These are phyloP conservation scores for Sebastiscus albofasciatus DNA, from an alignment of 2,797 vertebrate genomes.

Conservation along the genomic window DNA sequence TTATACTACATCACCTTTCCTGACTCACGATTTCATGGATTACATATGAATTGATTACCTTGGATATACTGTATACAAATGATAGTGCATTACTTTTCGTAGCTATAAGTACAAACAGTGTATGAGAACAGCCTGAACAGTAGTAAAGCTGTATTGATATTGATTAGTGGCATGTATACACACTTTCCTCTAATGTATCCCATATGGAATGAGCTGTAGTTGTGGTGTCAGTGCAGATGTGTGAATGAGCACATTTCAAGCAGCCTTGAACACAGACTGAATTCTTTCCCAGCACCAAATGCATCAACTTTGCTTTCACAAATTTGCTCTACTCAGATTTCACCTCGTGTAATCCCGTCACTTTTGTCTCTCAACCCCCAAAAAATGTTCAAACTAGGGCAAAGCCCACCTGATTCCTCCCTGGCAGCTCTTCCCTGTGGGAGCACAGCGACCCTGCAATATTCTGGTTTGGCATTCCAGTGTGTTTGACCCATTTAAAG, in stretches of 20 bases:
- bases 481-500: slow-evolving; percentile 17
- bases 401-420: neutral
- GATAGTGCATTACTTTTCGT: neutral
- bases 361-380: neutral
- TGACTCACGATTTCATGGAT: no score
- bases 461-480: neutral
- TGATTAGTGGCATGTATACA: neutral
- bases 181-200: neutral
- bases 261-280: neutral
- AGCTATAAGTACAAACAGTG: neutral
- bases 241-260: neutral
- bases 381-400: neutral
- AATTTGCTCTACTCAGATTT: neutral
- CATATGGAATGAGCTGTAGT: neutral
- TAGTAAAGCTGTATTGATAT: neutral
- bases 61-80: no score
- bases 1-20: no score
- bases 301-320: neutral
- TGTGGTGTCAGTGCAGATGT: neutral
- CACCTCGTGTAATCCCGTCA: neutral
- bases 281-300: neutral
- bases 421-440: neutral
- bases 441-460: neutral
- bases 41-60: no score
- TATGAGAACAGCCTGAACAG: neutral